Conservation (phyloP, 2,888 invertebrate genomes). For the Leptinotarsa haldemani region DNA sequence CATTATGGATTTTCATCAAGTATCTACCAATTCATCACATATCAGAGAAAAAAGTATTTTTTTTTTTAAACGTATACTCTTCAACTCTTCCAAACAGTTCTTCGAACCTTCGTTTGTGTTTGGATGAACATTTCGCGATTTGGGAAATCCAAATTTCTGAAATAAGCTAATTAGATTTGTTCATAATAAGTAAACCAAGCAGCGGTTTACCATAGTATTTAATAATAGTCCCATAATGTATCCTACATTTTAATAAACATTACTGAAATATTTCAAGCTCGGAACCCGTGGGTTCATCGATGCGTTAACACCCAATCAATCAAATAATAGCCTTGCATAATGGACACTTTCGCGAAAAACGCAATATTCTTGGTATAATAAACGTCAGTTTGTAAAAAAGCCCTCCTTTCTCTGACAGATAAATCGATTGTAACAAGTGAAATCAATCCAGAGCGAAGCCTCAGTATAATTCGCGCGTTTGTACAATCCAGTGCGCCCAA, state of each 20-base stretch:
- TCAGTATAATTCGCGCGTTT: constrained; percentile 55
- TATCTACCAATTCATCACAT: too few relatives aligned
- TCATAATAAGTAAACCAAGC: constrained; percentile 27
- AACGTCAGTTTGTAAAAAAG: constrained; percentile 54
- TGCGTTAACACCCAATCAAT: constrained; percentile 53
- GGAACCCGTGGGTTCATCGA: constrained; percentile 43
- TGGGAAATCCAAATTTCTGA: constrained; percentile 21
- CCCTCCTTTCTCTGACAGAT: constrained; percentile 57
- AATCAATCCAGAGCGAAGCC: constrained; percentile 53
- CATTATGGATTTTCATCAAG: too few relatives aligned
- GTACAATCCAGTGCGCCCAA: constrained; percentile 34
- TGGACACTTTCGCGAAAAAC: constrained; percentile 58
- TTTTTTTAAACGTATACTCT: too few relatives aligned
- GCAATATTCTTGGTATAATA: constrained; percentile 56
- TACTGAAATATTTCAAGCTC: constrained; percentile 36
- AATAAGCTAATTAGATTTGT: constrained; percentile 25
- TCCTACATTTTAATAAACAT: constrained; percentile 40
- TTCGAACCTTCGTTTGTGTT: not conserved
- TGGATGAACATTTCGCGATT: not conserved
- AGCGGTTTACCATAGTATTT: constrained; percentile 45
- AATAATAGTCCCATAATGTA: constrained; percentile 38
- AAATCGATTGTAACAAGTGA: constrained; percentile 59
- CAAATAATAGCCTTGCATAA: constrained; percentile 59
- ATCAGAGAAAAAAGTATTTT: too few relatives aligned
- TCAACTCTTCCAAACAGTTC: too few relatives aligned